Base-by-base conservation (phyloP, 1,140 invertebrate species). In the Rhizoglyphus robini region DNA sequence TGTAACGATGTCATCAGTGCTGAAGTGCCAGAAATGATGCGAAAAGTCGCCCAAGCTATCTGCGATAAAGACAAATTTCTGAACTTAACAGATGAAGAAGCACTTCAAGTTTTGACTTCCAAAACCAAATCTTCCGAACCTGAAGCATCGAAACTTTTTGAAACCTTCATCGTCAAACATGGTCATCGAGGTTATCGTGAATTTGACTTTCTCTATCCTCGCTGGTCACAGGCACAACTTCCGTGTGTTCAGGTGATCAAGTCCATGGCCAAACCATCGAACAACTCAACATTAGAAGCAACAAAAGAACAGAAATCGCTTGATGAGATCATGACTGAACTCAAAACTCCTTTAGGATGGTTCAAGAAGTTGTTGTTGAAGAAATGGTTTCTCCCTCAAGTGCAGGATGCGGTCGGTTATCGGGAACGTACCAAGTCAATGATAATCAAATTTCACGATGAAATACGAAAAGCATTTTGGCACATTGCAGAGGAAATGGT, bases 101-200 rank as follows among this genome's bases (percentile, higher is more conserved):
- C 58, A 60, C 5, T 60, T 31, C 4, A 31, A 41, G 4, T 60
- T 11, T 41, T 60, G 18, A 11, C 4, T 4, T 8, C 5, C 18
- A 46, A 46, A 23, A 46, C 15, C 23, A 23, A 23, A 46, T n/a
- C 23, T 60, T n/a, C n/a, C n/a, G 8, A 13, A 4, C 18, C 80
- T 3, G 66, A 76, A 63, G 75, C 81, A 4, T 75, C 79, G 47
- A 66, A 73, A 18, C 72, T 79, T 48, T 80, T 86, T 30, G 68
- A 77, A 1, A 68, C 74, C 3, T 87, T 90, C 71, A 73, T 88
- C n/a, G 70, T 86, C 88, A 70, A 71, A 87, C 0, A n/a, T n/a
- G n/a, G n/a, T n/a, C n/a, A n/a, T n/a, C n/a, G n/a, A n/a, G n/a
- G n/a, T n/a, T n/a, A n/a, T n/a, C n/a, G n/a, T n/a, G n/a, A n/a